Evolutionary conservation across 2,888 invertebrate genomes (phyloP), one percentile per base, ranked within the genome.

Genomic region (Mythimna loreyi): DNA sequence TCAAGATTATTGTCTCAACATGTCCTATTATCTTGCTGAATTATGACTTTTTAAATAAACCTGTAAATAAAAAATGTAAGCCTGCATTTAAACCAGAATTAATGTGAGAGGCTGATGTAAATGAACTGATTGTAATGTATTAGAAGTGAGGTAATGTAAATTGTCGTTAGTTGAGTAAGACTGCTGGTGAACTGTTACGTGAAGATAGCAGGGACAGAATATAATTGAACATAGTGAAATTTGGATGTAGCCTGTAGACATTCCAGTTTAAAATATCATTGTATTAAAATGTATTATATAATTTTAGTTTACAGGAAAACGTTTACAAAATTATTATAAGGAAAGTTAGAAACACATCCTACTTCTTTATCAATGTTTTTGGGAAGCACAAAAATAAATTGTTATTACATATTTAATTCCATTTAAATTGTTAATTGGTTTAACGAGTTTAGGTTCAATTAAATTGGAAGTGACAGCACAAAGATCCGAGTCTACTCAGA

Each of bases 61-160:
- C 7, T 67, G 47, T 60, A 19, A 21, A 13, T 23, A 21, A 63
- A 25, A 49, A 5, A 16, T 13, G 4, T 40, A 57, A 30, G 43
- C 45, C 36, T 21, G 50, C 47, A 40, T 65, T 49, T 23, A 33
- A 55, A 45, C 23, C 50, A 57, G 53, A 47, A 59, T 67, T 50
- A 21, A 56, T 40, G 43, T 28, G 23, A 36, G 55, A 77, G 33
- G 53, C 49, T 65, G 58, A 28, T 23, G 43, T 33, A 25, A 49
- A 47, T 52, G 72, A 65, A 76, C 81, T 71, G 72, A 80, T 77
- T 70, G 70, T 76, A 62, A 47, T 25, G 11, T 57, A 70, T 61
- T 77, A 59, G 33, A 40, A 52, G 40, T 36, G 56, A 64, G 80
- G 47, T 33, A 67, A 60, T 50, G 21, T 60, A 57, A 28, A 8